Conservation (phyloP, 1,140 invertebrate genomes). For the Eubasilissa regina region DNA sequence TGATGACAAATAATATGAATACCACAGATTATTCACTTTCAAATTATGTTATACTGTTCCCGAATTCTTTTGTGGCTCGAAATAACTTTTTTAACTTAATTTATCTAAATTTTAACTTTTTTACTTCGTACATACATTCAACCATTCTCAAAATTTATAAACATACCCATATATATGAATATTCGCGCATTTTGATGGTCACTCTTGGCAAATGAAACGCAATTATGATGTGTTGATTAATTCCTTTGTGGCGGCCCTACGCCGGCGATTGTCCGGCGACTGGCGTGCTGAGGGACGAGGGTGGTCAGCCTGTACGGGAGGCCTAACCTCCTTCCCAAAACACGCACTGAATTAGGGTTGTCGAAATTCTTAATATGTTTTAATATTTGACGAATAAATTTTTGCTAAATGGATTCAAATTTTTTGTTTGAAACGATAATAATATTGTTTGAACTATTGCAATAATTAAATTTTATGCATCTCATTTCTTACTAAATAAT, state of each 20-base stretch:
- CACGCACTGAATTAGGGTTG: conserved; percentile 35
- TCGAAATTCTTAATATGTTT: too few relatives aligned
- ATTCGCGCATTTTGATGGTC: conserved; percentile 37
- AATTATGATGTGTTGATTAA: conserved; percentile 61
- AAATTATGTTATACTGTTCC: too few relatives aligned
- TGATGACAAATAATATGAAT: too few relatives aligned
- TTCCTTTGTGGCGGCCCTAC: conserved; percentile 56
- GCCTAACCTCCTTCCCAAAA: not conserved
- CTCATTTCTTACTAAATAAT: too few relatives aligned
- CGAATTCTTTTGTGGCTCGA: not conserved
- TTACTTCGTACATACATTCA: not conserved
- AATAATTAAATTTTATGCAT: too few relatives aligned
- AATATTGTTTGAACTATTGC: too few relatives aligned
- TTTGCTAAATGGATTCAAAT: too few relatives aligned
- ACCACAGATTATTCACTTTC: too few relatives aligned
- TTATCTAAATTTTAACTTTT: too few relatives aligned
- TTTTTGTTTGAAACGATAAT: too few relatives aligned
- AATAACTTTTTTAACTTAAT: too few relatives aligned
- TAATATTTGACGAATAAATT: too few relatives aligned
- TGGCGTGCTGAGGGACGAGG: not conserved
- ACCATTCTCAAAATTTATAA: not conserved
- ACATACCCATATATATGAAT: not conserved
- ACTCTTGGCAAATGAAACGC: conserved; percentile 57
- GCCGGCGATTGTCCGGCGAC: conserved; percentile 51
- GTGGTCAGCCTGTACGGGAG: not conserved